A percentile compares a stretch with the other conserved stretches of the same genome.
phyloP scores from a whole-genome alignment of 2,888 invertebrate genomes.

The Gandaritis pyraliata region DNA sequence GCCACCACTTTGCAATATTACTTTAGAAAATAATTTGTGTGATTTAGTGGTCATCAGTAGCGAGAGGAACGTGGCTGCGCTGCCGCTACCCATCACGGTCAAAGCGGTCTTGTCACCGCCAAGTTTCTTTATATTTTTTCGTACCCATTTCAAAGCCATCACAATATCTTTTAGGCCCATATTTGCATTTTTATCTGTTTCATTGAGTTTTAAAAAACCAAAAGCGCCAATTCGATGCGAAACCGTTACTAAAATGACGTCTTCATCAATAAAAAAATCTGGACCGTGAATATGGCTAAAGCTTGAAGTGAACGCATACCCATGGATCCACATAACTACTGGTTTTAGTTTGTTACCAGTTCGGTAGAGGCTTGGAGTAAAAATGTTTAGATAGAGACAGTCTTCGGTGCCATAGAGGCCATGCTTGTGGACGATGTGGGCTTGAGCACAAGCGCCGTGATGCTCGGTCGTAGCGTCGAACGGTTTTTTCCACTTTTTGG shows the following conservation, averaged over 20 bases:
- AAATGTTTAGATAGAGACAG: constrained; percentile 89
- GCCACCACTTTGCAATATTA: constrained; percentile 76
- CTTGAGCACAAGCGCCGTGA: constrained; percentile 85
- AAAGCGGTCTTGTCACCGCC: constrained; percentile 69
- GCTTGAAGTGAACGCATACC: constrained; percentile 72
- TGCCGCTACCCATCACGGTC: constrained; percentile 72
- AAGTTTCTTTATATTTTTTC: constrained; percentile 63
- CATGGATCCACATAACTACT: constrained; percentile 76
- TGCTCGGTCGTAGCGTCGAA: constrained; percentile 83
- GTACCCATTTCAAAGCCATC: constrained; percentile 74
- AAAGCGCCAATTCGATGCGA: constrained; percentile 74
- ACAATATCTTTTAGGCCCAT: constrained; percentile 79
- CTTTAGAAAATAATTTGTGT: constrained; percentile 67
- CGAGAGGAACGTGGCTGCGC: constrained; percentile 68
- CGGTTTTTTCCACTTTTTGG: constrained; percentile 75
- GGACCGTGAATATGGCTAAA: constrained; percentile 75
- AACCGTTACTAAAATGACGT: constrained; percentile 65
- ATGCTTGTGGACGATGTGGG: constrained; percentile 73
- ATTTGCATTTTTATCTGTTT: constrained; percentile 63
- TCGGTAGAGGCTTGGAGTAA: constrained; percentile 79
- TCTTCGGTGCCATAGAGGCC: constrained; percentile 80
- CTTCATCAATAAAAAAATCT: constrained; percentile 74
- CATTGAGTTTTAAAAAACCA: constrained; percentile 71
- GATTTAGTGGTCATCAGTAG: constrained; percentile 65
- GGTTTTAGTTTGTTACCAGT: constrained; percentile 48